A percentile compares a stretch with the other conserved stretches of the same genome.
phyloP scores from a whole-genome alignment of 2,797 vertebrate genomes.

The Loriculus beryllinus region DNA sequence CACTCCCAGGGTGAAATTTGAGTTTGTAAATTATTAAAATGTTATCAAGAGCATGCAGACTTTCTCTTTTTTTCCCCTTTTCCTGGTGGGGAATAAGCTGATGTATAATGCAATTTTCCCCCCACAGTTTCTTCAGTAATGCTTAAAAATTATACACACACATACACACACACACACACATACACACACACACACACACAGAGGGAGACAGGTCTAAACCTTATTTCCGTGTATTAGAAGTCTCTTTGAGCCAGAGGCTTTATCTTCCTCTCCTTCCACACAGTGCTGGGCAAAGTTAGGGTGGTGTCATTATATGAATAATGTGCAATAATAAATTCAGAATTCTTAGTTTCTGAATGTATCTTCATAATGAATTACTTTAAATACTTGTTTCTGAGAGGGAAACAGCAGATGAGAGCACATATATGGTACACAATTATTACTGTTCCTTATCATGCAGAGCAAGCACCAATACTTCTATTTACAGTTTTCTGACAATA shows the following conservation, averaged over 20 bases:
- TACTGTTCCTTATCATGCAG: not conserved
- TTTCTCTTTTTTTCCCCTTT: slow-evolving; percentile 5
- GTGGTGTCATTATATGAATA: slow-evolving; percentile 33
- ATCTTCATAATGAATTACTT: slow-evolving; percentile 1
- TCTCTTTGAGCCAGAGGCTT: slow-evolving; percentile 26
- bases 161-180: not conserved
- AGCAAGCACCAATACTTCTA: not conserved
- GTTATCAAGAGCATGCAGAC: slow-evolving; percentile 65
- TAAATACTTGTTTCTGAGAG: not conserved
- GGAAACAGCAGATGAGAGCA: not conserved
- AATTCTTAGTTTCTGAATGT: not conserved
- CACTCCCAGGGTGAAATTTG: slow-evolving; percentile 62
- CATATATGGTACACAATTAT: not conserved
- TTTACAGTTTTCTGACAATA: not conserved
- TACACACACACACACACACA: not conserved
- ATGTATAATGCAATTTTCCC: slow-evolving; percentile 61
- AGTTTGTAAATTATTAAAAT: slow-evolving; percentile 72
- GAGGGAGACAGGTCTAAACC: not conserved
- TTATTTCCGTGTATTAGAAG: slow-evolving; percentile 50
- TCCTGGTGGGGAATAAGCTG: slow-evolving; percentile 53
- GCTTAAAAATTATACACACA: slow-evolving; percentile 30
- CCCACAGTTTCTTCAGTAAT: slow-evolving; percentile 49
- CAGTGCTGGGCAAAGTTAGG: not conserved
- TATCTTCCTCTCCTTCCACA: not conserved
- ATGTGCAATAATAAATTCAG: slow-evolving; percentile 34